Evolutionary conservation across 2,888 invertebrate species (phyloP), one percentile per base, ranked within the genome.

Genomic region (Clusia tigrina): DNA sequence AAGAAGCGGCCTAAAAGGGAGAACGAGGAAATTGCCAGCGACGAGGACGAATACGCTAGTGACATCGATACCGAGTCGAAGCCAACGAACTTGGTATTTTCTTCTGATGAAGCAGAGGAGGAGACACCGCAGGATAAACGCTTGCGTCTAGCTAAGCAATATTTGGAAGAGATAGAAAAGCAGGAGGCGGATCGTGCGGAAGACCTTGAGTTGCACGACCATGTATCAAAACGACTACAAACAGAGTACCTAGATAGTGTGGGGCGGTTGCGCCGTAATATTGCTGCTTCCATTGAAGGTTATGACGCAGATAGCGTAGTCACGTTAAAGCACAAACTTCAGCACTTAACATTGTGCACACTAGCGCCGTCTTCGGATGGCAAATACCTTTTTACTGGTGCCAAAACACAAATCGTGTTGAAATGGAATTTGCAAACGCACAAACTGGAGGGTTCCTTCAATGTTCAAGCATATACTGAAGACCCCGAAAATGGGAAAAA

Each of bases 61-160:
- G 86, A 86, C 5, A 83, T 86, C 54, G 87, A 73, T 79, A 85
- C 63, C 1, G 67, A 67, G 5, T 65, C 58, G 2, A 69, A 63
- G 9, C 62, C 59, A 0, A 61, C 70, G 5, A 67, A 73, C 23
- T 63, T 75, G 38, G 67, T 68, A 2, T 82, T 78, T 62, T 74
- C 78, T 0, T 77, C 74, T 2, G 78, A 79, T 58, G 76, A 79
- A 17, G 82, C 81, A 59, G 84, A 83, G 62, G 85, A 83, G 62
- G 93, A 95, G 83, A 95, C 94, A 1, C 90, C 91, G 0, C 95
- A 96, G 80, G 94, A 97, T 77, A 97, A 96, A 79, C 92, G 94
- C 70, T 80, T 97, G 55, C 88, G 96, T 52, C 83, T 97, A 66
- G 96, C 97, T 0, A 96, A 96, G 80, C 89, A 93, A 79, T 96